Conservation (phyloP, 2,797 vertebrate species). For the Holocentrus rufus region DNA sequence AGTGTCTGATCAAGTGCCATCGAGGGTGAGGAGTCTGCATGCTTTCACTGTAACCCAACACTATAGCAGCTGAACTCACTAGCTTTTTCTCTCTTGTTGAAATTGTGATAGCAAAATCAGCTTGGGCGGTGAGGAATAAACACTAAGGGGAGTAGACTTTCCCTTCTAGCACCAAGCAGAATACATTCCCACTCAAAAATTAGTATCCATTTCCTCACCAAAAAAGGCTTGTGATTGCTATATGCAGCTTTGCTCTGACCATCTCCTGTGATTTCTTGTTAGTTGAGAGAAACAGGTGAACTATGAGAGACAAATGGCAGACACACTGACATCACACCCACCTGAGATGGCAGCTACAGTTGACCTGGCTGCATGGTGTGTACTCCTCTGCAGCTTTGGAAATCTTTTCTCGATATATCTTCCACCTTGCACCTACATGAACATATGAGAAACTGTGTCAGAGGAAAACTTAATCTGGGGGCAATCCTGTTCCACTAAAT, state of each 20-base stretch:
- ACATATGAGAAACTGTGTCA: background rate
- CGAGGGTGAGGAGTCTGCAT: no score
- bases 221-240: no score
- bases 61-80: no score
- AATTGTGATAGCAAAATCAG: no score
- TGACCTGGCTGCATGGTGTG: conserved; percentile 83
- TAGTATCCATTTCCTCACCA: background rate
- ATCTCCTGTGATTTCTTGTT: background rate
- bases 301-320: background rate
- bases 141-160: no score
- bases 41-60: no score
- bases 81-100: no score
- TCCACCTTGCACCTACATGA: conserved; percentile 68
- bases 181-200: background rate
- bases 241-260: background rate
- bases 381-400: conserved; percentile 79
- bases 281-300: background rate
- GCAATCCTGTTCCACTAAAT: background rate
- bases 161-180: no score
- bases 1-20: no score
- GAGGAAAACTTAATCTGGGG: background rate
- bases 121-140: no score
- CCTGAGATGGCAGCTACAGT: conserved; percentile 91
- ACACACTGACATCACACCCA: conserved; percentile 66
- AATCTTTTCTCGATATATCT: conserved; percentile 59